Conservation (phyloP, 2,797 vertebrate genomes). For the Aldrovandia affinis region DNA sequence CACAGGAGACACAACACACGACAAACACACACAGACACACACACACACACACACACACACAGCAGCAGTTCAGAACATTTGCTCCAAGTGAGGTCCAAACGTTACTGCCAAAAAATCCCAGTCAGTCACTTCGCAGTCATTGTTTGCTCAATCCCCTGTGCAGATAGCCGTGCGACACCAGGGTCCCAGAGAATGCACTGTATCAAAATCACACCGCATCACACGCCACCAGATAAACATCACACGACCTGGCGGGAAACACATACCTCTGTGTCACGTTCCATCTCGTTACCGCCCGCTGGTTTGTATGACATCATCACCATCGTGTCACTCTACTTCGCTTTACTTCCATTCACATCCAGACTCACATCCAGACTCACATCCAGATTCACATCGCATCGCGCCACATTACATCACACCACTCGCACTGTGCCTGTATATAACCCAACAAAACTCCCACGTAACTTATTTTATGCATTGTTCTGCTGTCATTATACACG, state of each 20-base stretch:
- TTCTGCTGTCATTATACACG: conserved; percentile 79
- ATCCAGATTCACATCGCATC: neutral
- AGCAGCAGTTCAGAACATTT: conserved; percentile 44
- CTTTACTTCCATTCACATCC: neutral
- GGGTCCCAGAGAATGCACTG: conserved; percentile 15
- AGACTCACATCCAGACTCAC: no score
- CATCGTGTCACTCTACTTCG: neutral
- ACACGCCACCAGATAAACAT: neutral
- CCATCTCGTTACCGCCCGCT: neutral
- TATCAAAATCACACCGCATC: neutral
- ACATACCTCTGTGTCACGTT: no score
- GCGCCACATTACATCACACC: conserved; percentile 61
- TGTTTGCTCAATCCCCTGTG: conserved; percentile 57
- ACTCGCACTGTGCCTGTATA: conserved; percentile 71
- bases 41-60: conserved; percentile 28
- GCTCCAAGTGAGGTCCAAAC: conserved; percentile 55
- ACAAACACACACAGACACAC: conserved; percentile 5
- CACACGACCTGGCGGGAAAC: neutral
- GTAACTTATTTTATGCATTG: conserved; percentile 79
- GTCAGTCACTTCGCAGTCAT: conserved; percentile 58
- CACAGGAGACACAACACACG: no score
- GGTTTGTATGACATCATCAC: neutral
- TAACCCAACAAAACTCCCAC: conserved; percentile 75
- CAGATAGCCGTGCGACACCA: conserved; percentile 8
- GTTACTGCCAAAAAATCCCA: conserved; percentile 42